A percentile compares a stretch with the other conserved stretches of the same genome.
Evolutionary conservation across 2,797 vertebrate genomes (phyloP).

Genomic region (Lepilemur ruficaudatus): DNA sequence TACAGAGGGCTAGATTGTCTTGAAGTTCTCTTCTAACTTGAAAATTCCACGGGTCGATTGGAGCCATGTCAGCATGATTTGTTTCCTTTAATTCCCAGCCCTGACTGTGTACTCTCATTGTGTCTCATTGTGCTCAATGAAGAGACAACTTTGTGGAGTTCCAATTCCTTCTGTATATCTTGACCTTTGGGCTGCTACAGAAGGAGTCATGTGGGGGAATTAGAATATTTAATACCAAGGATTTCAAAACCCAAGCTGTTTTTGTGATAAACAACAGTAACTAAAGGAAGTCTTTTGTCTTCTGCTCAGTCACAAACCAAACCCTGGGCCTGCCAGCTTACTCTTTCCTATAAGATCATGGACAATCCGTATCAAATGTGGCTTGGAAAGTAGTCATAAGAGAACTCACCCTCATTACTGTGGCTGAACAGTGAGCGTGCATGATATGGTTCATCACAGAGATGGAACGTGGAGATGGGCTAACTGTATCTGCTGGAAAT

Average conservation of each 20-base stretch:
- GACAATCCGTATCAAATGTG: neutral
- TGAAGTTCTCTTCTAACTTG: constrained; percentile 7
- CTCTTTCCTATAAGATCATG: neutral
- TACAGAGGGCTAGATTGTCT: constrained; percentile 57
- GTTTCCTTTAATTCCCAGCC: constrained; percentile 49
- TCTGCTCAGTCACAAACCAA: constrained; percentile 16
- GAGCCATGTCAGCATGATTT: constrained; percentile 56
- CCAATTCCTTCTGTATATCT: constrained; percentile 52
- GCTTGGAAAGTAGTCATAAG: neutral
- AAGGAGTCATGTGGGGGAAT: constrained; percentile 62
- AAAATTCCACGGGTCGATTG: constrained; percentile 36
- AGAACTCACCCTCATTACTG: neutral
- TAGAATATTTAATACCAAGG: constrained; percentile 44
- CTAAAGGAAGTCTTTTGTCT: constrained; percentile 62
- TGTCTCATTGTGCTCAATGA: constrained; percentile 48
- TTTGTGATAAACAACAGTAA: constrained; percentile 53
- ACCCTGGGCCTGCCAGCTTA: neutral
- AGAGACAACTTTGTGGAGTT: constrained; percentile 66
- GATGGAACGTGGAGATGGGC: neutral
- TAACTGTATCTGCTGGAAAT: neutral
- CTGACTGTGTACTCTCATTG: constrained; percentile 38
- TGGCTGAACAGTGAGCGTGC: neutral
- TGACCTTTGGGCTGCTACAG: constrained; percentile 69
- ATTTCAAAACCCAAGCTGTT: constrained; percentile 60
- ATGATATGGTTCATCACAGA: neutral